A percentile compares a stretch with the other conserved stretches of the same genome.
These are phyloP conservation scores for Tokudaia muenninki DNA, from an alignment of 2,797 vertebrate species.

Conservation along the genomic window DNA sequence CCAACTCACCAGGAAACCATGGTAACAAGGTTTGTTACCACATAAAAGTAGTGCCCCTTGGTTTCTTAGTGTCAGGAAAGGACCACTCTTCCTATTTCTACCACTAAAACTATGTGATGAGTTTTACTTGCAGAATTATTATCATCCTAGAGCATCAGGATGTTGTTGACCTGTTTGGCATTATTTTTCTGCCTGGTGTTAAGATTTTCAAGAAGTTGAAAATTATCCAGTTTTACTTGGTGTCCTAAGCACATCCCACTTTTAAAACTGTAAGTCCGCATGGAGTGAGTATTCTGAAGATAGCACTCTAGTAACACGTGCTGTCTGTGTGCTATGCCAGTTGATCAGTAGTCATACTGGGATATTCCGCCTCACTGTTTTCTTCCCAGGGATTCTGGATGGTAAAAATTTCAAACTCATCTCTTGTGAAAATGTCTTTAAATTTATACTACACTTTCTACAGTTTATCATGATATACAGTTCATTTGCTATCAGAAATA, in stretches of 20 bases:
- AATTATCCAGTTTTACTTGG: not conserved
- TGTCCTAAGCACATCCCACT: not conserved
- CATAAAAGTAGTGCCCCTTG: too few species aligned
- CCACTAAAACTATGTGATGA: not conserved
- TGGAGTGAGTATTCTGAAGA: not conserved
- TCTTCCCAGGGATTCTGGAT: not conserved
- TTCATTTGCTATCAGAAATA: slow-evolving; percentile 8
- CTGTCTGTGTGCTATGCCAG: not conserved
- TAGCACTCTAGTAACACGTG: not conserved
- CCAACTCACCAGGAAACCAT: not conserved
- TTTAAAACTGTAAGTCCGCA: not conserved
- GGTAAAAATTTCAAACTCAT: not conserved
- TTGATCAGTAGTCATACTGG: not conserved
- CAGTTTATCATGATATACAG: not conserved
- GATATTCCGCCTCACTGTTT: not conserved
- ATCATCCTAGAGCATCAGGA: not conserved
- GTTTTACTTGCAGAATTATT: not conserved
- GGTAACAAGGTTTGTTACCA: too few species aligned
- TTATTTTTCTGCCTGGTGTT: not conserved
- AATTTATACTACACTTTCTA: not conserved
- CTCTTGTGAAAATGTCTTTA: slow-evolving; percentile 7
- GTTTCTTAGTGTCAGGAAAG: not conserved
- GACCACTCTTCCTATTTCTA: not conserved
- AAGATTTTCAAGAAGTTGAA: not conserved
- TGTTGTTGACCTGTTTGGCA: not conserved